A percentile compares a stretch with the other conserved stretches of the same genome.
These are phyloP conservation scores for Cosmia pyralina DNA, from an alignment of 2,888 invertebrate species.

Conservation along the genomic window DNA sequence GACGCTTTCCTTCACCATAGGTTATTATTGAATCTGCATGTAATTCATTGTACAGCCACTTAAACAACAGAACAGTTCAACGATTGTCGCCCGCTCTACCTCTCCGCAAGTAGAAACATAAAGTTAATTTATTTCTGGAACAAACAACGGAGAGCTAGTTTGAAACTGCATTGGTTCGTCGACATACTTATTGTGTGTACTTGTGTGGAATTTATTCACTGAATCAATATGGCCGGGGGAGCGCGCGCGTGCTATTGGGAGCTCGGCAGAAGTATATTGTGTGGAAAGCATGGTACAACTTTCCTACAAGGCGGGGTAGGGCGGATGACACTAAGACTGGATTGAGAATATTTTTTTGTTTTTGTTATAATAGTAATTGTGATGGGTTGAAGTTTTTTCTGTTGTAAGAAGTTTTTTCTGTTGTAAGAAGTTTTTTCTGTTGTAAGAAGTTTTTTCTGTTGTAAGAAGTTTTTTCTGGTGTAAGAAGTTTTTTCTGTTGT, in stretches of 20 bases:
- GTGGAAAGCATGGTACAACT: constrained; percentile 46
- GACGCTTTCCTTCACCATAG: too few relatives aligned
- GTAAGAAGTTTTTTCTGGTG: too few relatives aligned
- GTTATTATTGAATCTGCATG: too few relatives aligned
- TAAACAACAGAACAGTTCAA: not conserved
- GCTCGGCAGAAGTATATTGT: constrained; percentile 48
- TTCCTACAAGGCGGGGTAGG: constrained; percentile 32
- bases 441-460: not conserved
- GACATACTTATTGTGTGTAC: constrained; percentile 54
- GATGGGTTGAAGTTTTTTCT: too few relatives aligned
- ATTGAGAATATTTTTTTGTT: not conserved
- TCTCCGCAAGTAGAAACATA: constrained; percentile 40
- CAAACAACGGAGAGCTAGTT: constrained; percentile 45
- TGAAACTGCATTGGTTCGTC: constrained; percentile 33
- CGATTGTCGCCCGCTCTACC: not conserved
- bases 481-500: not conserved
- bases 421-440: not conserved
- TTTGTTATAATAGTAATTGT: not conserved
- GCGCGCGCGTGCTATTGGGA: constrained; percentile 45
- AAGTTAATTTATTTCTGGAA: constrained; percentile 51
- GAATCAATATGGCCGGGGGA: constrained; percentile 54
- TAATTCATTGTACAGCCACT: too few relatives aligned
- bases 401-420: not conserved
- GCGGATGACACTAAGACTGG: constrained; percentile 17
- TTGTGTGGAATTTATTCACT: constrained; percentile 59